A percentile compares a stretch with the other conserved stretches of the same genome.
Evolutionary conservation across 2,888 invertebrate species (phyloP).

Genomic region (Gastrophysa polygoni): DNA sequence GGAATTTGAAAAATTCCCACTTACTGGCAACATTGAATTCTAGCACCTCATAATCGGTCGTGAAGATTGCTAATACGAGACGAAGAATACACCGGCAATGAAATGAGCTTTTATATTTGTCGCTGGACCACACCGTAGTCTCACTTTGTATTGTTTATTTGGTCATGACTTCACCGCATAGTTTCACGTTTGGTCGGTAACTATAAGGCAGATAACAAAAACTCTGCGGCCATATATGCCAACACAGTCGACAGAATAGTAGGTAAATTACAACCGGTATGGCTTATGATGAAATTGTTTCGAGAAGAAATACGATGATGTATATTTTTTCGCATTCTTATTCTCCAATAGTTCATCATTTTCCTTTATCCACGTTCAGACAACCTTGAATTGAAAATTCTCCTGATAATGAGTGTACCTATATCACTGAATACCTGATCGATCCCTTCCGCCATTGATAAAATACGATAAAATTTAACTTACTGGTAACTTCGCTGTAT

Average conservation of each 20-base stretch:
- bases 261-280: constrained; percentile 38
- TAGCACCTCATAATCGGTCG: not conserved
- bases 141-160: constrained; percentile 42
- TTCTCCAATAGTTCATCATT: not conserved
- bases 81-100: not conserved
- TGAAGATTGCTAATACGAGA: constrained; percentile 1
- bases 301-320: constrained; percentile 34
- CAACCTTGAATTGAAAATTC: not conserved
- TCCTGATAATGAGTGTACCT: too few species aligned
- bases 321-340: constrained; percentile 26
- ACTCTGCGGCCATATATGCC: constrained; percentile 36
- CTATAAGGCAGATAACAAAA: constrained; percentile 41
- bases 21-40: not conserved
- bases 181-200: constrained; percentile 47
- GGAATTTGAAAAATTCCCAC: not conserved
- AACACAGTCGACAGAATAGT: constrained; percentile 13
- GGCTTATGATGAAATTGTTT: constrained; percentile 37
- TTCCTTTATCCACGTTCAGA: not conserved
- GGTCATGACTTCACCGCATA: constrained; percentile 44
- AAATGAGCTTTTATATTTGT: constrained; percentile 23
- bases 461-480: too few species aligned
- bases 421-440: too few species aligned
- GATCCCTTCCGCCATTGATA: too few species aligned
- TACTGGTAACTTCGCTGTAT: too few species aligned
- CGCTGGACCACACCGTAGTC: constrained; percentile 36